Conservation (phyloP, 53 echinoderm and acorn worm genomes). For the Holothuria leucospilota region DNA sequence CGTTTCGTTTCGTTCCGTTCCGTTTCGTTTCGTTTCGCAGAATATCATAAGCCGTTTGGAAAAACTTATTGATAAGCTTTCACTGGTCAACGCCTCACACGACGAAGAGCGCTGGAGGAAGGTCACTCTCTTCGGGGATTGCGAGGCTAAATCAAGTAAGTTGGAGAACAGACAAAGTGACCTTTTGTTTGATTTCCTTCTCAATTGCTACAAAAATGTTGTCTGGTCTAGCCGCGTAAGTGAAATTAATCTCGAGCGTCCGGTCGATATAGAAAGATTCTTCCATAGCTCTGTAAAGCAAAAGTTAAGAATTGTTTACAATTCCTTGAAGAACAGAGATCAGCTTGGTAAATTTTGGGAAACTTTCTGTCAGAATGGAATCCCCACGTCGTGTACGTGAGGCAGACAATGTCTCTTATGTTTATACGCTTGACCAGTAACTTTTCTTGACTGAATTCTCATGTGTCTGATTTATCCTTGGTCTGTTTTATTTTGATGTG, state of each 20-base stretch:
- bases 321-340: not conserved
- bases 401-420: not conserved
- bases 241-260: not conserved
- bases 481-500: no score
- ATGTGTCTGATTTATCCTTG: no score
- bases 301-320: not conserved
- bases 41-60: no score
- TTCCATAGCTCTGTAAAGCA: not conserved
- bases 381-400: not conserved
- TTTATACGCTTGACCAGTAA: not conserved
- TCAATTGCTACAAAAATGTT: not conserved
- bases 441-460: not conserved
- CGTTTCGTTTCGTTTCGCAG: no score
- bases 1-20: no score
- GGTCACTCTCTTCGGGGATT: constrained; percentile 14
- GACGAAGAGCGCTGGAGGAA: not conserved
- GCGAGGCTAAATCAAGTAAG: not conserved
- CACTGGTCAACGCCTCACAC: not conserved
- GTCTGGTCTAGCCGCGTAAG: not conserved
- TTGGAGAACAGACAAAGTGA: not conserved
- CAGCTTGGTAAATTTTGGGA: not conserved
- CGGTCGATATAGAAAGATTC: not conserved
- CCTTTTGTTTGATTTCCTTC: constrained; percentile 4
- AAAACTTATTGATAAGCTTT: constrained; percentile 7
- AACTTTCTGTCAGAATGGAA: constrained; percentile 2